Conservation (phyloP, 1,140 invertebrate species). For the Lordiphosa stackelbergi region DNA sequence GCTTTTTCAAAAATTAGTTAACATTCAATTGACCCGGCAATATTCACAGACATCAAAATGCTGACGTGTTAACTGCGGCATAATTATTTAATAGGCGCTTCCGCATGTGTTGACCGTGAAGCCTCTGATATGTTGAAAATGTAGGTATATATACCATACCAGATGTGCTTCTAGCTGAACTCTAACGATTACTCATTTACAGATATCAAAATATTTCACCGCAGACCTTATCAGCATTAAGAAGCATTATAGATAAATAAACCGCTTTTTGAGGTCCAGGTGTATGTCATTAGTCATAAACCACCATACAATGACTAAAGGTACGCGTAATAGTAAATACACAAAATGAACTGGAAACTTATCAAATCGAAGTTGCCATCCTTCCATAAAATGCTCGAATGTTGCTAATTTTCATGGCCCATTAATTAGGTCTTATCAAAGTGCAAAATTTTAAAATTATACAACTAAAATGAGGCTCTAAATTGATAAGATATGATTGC, state of each 20-base stretch:
- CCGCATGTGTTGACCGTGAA: constrained; percentile 10
- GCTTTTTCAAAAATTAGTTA: constrained; percentile 2
- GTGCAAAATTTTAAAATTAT: constrained; percentile 27
- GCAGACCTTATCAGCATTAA: constrained; percentile 15
- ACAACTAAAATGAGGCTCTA: constrained; percentile 18
- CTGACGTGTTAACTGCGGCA: constrained; percentile 20
- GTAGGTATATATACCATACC: background rate
- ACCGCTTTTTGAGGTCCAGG: no score
- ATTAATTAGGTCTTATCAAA: constrained; percentile 36
- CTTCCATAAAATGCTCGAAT: background rate
- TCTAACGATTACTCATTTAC: constrained; percentile 6
- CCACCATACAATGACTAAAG: no score
- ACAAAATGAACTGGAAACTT: no score
- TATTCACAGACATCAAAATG: background rate
- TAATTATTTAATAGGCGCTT: constrained; percentile 9
- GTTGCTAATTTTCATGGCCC: constrained; percentile 1
- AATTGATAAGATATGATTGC: constrained; percentile 27
- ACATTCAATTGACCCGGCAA: constrained; percentile 1
- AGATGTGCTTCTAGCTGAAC: constrained; percentile 26
- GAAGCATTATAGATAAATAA: no score
- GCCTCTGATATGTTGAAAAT: no score
- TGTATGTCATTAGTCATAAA: no score
- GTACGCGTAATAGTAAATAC: no score
- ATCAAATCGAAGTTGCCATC: background rate
- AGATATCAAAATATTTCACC: constrained; percentile 20